phyloP scores from a whole-genome alignment of 2,797 vertebrate genomes.

The Darevskia nairensis region DNA sequence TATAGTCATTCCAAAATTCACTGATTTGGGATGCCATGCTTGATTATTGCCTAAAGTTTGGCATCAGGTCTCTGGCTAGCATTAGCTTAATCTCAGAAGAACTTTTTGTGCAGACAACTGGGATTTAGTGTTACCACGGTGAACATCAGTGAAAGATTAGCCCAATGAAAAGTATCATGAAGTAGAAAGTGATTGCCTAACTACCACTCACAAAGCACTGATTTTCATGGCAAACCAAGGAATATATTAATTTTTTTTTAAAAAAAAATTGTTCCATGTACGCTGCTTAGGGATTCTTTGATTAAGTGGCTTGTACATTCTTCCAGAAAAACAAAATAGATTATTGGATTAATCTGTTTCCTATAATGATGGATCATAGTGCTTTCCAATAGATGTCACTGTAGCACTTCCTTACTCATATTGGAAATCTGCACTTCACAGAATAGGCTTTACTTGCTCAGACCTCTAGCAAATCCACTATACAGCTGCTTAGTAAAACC shows the following conservation, averaged over 20 bases:
- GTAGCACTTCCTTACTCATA: background rate
- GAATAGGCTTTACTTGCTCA: conserved; percentile 5
- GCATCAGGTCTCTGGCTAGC: background rate
- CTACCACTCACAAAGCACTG: background rate
- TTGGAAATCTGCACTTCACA: background rate
- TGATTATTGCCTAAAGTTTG: background rate
- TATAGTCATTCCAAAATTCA: background rate
- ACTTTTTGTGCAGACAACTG: background rate
- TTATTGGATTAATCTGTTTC: background rate
- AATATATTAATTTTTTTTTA: too few species aligned
- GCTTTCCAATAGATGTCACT: conserved; percentile 58
- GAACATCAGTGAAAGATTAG: background rate
- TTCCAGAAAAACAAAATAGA: background rate
- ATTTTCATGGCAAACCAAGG: background rate
- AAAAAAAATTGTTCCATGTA: too few species aligned
- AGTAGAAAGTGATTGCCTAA: background rate
- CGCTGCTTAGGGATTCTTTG: too few species aligned
- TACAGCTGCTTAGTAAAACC: background rate
- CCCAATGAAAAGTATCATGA: background rate
- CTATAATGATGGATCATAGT: background rate
- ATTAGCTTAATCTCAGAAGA: conserved; percentile 10
- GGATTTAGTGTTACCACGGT: background rate
- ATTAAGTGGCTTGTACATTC: too few species aligned
- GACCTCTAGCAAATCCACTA: background rate
- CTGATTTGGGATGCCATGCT: background rate